Base-by-base conservation (phyloP, 2,113 vertebrate species). In the Microcebus jonahi region DNA sequence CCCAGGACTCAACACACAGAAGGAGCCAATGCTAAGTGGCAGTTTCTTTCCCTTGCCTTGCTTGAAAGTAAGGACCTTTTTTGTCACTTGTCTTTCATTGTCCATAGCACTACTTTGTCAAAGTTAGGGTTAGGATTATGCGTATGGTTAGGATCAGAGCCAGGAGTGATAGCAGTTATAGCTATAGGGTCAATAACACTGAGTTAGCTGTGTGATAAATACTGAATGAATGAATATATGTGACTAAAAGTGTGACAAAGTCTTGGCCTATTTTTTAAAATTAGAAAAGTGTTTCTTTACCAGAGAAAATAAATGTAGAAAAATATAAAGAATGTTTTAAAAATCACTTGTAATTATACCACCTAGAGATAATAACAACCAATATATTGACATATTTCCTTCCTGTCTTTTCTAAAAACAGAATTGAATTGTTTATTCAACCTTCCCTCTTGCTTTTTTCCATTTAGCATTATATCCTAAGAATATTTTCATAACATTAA, bases 381-480 rank as follows among this genome's bases (percentile, higher is more conserved):
- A 48, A 57, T 91, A 83, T 91, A 81, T 68, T 75, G 55, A 67
- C 23, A 57, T 77, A 59, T 95, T 95, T 93, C n/a, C 42, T 86
- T 95, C 45, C 14, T 65, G 8, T 88, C 27, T 76, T 81, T 76
- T 96, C 70, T 3, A 92, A 80, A 96, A 71, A 57, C 34, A 76
- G 12, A 80, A n/a, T 75, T 84, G 63, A 94, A 82, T 68, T 53
- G 25, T 88, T 93, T 90, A 65, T 88, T 75, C 23, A 65, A 21
- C 80, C 92, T 88, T 94, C 25, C 76, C 88, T 68, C 29, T 79
- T 96, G 45, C 50, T 81, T 90, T 91, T 82, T 96, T 87, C n/a
- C 53, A 81, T 31, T 94, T 76, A 61, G 6, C 57, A 87, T 83
- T 90, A 65, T 83, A 83, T 18, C 9, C 21, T 73, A 80, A 92